phyloP scores from a whole-genome alignment of 2,113 vertebrate genomes.

The Paedocypris sp. region DNA sequence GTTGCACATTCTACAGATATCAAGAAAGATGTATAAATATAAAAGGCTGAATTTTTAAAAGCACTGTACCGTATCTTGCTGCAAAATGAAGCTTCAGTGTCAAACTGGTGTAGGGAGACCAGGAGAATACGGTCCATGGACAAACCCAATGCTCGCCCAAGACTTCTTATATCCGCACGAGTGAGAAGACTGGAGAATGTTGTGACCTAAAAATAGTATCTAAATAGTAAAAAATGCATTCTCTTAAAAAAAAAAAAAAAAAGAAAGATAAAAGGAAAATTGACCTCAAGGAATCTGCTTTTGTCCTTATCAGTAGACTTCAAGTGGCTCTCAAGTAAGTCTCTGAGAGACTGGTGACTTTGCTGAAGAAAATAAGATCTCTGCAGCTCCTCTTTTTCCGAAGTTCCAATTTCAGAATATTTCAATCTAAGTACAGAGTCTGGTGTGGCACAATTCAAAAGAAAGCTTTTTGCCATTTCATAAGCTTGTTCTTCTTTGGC shows the following conservation, averaged over 20 bases:
- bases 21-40: too few relatives aligned
- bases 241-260: neutral
- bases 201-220: constrained; percentile 44
- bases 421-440: constrained; percentile 59
- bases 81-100: constrained; percentile 63
- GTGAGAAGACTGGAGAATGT: constrained; percentile 64
- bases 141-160: constrained; percentile 42
- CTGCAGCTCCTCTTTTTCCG: constrained; percentile 48
- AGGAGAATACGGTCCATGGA: constrained; percentile 40
- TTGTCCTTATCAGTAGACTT: constrained; percentile 15
- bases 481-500: constrained; percentile 48
- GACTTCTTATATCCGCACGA: constrained; percentile 47
- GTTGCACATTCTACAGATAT: too few relatives aligned
- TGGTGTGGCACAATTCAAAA: constrained; percentile 61
- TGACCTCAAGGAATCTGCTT: constrained; percentile 56
- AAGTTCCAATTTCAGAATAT: constrained; percentile 43
- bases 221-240: neutral
- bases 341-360: constrained; percentile 52
- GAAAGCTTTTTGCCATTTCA: constrained; percentile 49
- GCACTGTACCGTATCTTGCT: constrained; percentile 60
- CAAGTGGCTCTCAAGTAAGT: constrained; percentile 46
- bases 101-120: constrained; percentile 64
- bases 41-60: too few relatives aligned
- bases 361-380: constrained; percentile 54
- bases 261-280: neutral